Conservation (phyloP, 2,888 invertebrate genomes). For the Cheilosia vulpina region DNA sequence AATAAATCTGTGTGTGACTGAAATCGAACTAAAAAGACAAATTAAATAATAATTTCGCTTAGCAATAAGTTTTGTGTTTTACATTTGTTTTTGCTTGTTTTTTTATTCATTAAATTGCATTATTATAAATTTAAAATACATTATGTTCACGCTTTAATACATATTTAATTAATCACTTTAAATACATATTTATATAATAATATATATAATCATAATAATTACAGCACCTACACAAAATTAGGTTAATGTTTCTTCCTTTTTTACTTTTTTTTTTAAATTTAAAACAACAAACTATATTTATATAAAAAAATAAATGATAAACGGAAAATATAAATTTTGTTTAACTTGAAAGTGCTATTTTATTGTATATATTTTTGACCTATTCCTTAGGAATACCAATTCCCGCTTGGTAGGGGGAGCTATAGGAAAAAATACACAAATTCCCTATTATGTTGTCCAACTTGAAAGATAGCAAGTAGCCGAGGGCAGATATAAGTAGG, state of each 20-base stretch:
- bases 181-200: constrained; percentile 61
- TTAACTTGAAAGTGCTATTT: constrained; percentile 12
- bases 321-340: no score
- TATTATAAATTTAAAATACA: constrained; percentile 70
- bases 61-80: constrained; percentile 62
- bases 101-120: constrained; percentile 20
- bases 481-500: constrained; percentile 30
- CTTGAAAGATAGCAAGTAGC: neutral
- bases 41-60: constrained; percentile 54
- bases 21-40: constrained; percentile 12
- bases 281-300: constrained; percentile 50
- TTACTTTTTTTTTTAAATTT: constrained; percentile 30
- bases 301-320: constrained; percentile 26
- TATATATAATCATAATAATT: constrained; percentile 73
- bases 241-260: constrained; percentile 25
- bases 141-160: constrained; percentile 74
- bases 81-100: constrained; percentile 37
- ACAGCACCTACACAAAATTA: constrained; percentile 75
- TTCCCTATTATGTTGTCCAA: neutral
- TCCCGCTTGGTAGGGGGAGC: constrained; percentile 52
- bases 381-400: constrained; percentile 62
- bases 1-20: neutral
- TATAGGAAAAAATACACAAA: neutral
- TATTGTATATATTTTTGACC: constrained; percentile 34
- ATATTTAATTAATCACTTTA: constrained; percentile 73